These are phyloP conservation scores for Luperina nickerlii DNA, from an alignment of 2,888 invertebrate species.

Conservation along the genomic window DNA sequence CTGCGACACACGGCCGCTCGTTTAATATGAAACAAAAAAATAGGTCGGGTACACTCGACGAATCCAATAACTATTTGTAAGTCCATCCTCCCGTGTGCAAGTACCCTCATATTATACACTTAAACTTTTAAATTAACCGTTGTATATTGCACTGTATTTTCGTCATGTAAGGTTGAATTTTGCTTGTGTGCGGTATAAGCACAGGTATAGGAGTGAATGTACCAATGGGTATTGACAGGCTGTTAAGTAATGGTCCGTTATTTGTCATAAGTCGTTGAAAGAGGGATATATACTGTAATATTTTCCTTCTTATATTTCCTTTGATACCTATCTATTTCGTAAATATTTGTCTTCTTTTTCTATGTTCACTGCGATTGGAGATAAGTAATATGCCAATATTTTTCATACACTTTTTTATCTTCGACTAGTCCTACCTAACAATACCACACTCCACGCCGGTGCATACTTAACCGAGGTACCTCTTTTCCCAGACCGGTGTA, in stretches of 20 bases:
- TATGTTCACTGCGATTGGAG: constrained; percentile 1
- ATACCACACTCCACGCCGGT: no score
- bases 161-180: constrained; percentile 23
- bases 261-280: constrained; percentile 62
- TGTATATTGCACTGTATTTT: constrained; percentile 20
- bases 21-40: constrained; percentile 50
- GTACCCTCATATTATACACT: constrained; percentile 37
- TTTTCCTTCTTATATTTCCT: constrained; percentile 37
- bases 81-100: constrained; percentile 52
- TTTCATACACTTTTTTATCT: neutral
- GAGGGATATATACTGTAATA: constrained; percentile 39
- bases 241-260: constrained; percentile 55
- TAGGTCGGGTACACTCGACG: constrained; percentile 54
- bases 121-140: constrained; percentile 4
- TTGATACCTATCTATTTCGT: constrained; percentile 18
- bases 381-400: neutral
- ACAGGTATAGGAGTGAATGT: constrained; percentile 15
- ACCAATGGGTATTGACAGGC: constrained; percentile 44
- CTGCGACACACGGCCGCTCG: constrained; percentile 23
- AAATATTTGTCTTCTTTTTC: constrained; percentile 8
- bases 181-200: neutral
- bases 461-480: no score
- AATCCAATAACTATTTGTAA: constrained; percentile 65
- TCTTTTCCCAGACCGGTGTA: no score
- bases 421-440: neutral